Base-by-base conservation (phyloP, 2,888 invertebrate species). In the Venusia cambrica region DNA sequence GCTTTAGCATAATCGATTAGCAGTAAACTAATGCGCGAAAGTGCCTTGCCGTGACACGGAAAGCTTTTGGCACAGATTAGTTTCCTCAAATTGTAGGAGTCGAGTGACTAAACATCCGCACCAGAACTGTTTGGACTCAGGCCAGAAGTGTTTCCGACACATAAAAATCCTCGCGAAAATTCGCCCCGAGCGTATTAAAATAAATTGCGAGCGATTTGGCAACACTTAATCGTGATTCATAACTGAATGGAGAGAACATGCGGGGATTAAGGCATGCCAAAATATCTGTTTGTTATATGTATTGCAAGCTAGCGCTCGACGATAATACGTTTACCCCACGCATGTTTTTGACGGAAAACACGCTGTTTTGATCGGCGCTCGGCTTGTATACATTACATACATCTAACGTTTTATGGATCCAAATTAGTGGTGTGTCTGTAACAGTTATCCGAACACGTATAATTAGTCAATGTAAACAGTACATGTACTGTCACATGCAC, bases 201-300 rank as follows among this genome's bases (percentile, higher is more conserved):
- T 85, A 84, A 85, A 87, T 85, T 81, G 85, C 83, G 59, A 76
- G 70, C 85, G 77, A 85, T 87, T 85, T 87, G 85, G 85, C 85
- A 84, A 80, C 85, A 87, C 84, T 85, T 85, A 83, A 84, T 80
- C 79, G 79, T 83, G 84, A 84, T 83, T 83, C 83, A 84, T 80
- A 77, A 79, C 68, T 69, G 73, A 68, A 73, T 69, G 77, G 73
- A 71, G 64, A 71, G 73, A 75, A 72, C 80, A 67, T 71, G 68
- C 66, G 65, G 70, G 73, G 71, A 76, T 76, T 76, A 76, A 70
- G 66, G 69, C 66, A 73, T 75, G 76, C 78, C 79, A 69, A 79
- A 81, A 74, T 71, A 71, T 69, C 63, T 69, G 71, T 71, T 65
- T 59, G 57, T 56, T 56, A 61, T 62, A 65, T 62, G 62, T 62